Evolutionary conservation across 2,797 vertebrate genomes (phyloP).

Genomic region (Lepus townsendii): DNA sequence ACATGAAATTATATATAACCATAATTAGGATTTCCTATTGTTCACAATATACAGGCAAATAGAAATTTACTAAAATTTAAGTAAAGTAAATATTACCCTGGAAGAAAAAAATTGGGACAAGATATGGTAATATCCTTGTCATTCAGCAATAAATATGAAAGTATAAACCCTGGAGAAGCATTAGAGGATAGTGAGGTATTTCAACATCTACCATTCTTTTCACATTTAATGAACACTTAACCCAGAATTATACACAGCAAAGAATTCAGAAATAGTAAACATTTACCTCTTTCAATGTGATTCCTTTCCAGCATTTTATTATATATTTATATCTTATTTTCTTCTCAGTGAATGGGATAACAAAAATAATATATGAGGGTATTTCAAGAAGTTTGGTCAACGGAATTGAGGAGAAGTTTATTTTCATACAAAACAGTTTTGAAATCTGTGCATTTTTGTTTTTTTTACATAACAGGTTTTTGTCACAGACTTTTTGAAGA

Average conservation of each 20-base stretch:
- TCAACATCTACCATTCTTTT: neutral
- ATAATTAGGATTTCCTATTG: neutral
- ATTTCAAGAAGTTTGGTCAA: too few relatives aligned
- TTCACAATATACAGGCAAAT: neutral
- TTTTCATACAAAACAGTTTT: too few relatives aligned
- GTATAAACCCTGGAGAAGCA: neutral
- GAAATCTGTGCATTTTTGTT: too few relatives aligned
- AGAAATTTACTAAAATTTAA: slow-evolving; percentile 13
- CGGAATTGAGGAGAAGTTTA: too few relatives aligned
- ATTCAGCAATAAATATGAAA: neutral
- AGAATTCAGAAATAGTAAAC: neutral
- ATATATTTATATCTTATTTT: neutral
- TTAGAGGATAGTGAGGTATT: neutral
- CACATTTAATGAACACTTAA: neutral
- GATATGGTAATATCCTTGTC: neutral
- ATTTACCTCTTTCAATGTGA: neutral
- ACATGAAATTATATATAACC: neutral
- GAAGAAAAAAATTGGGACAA: neutral
- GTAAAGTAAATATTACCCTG: neutral
- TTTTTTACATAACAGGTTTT: too few relatives aligned
- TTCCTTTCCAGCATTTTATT: neutral
- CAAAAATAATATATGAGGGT: neutral
- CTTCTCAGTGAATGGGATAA: neutral
- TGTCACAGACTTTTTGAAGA: too few relatives aligned
- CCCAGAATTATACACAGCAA: neutral